Conservation (phyloP, 2,113 vertebrate species). For the Amia ocellicauda region DNA sequence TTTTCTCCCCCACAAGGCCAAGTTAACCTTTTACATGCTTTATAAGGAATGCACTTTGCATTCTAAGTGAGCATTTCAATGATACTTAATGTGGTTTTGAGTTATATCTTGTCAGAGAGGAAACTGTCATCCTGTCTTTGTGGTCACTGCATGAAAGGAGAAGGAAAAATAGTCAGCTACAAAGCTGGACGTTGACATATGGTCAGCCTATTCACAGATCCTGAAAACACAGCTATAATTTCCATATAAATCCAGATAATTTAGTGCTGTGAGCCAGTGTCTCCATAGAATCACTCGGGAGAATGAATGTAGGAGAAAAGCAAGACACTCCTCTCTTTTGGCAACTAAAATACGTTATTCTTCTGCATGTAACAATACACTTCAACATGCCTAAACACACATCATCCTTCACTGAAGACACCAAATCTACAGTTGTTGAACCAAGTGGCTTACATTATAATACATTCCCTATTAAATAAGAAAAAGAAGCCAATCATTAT, state of each 20-base stretch:
- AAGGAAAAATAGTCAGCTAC: constrained; percentile 35
- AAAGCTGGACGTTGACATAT: constrained; percentile 45
- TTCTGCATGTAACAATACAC: constrained; percentile 1
- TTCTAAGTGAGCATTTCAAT: constrained; percentile 43
- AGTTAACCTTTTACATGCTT: constrained; percentile 2
- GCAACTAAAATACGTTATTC: constrained; percentile 11
- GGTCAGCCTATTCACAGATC: constrained; percentile 43
- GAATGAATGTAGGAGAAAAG: constrained; percentile 37
- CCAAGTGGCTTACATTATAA: background rate
- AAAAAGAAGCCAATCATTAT: background rate
- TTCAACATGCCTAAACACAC: background rate
- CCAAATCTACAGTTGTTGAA: background rate
- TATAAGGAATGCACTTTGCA: constrained; percentile 24
- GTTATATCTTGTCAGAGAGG: constrained; percentile 33
- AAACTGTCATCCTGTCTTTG: constrained; percentile 28
- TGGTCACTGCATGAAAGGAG: constrained; percentile 25
- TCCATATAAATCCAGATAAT: constrained; percentile 63
- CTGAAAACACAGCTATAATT: constrained; percentile 56
- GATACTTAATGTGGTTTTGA: constrained; percentile 39
- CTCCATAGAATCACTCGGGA: constrained; percentile 38
- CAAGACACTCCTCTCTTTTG: constrained; percentile 33
- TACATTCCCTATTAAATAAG: background rate
- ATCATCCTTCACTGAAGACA: background rate
- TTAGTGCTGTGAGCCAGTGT: constrained; percentile 43
- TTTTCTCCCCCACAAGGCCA: background rate